Evolutionary conservation across 1,140 invertebrate species (phyloP), one percentile per base, ranked within the genome.

Genomic region (Cydia amplana): DNA sequence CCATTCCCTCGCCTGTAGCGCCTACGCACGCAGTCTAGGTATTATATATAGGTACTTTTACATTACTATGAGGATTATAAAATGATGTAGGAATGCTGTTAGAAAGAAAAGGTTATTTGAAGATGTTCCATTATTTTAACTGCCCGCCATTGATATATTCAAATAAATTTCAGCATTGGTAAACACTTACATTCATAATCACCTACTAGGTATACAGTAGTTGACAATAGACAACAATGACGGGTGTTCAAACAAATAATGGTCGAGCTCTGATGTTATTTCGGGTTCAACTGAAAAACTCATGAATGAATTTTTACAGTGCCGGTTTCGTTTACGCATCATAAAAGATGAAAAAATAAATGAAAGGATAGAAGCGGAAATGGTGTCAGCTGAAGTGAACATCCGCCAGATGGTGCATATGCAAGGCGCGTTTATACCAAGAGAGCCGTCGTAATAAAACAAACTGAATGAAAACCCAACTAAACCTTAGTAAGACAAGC

Each of bases 331-430:
- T 73, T 87, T 40, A 36, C n/a, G 65, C 85, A 87, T 88, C 84
- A 85, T 88, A 86, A 87, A 89, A 82, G 83, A 84, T 84, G 85
- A 81, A 87, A 89, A 88, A 90, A 88, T 82, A 88, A 90, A 91
- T 85, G 77, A 75, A 84, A 83, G 81, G 82, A 87, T 85, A 82
- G 72, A 75, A 75, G 84, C 78, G 88, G 88, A 91, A 90, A 90
- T 79, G 82, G 82, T 88, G 85, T 88, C 85, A 82, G 83, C 86
- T 89, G 90, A 93, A 90, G 87, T 78, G 86, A 83, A 86, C 90
- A 86, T 91, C 90, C 91, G 91, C 89, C 91, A 93, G 90, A 93
- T 93, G 91, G 86, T 81, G 84, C 82, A 82, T 81, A 85, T 85
- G 84, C 85, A 82, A 20, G 10, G 72, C 28, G n/a, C 55, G 55